Conservation (phyloP, 2,797 vertebrate genomes). For the Australoheros facetus region DNA sequence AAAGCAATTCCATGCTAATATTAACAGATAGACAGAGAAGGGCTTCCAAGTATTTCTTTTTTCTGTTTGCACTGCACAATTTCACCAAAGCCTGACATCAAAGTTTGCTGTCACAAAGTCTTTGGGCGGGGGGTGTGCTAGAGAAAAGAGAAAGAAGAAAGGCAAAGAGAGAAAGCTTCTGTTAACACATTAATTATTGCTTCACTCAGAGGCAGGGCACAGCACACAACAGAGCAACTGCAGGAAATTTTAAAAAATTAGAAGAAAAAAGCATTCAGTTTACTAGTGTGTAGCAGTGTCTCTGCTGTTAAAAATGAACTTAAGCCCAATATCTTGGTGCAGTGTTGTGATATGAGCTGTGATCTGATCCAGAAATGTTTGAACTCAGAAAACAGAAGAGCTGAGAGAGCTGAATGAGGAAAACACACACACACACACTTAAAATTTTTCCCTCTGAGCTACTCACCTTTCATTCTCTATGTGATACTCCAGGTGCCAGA, state of each 20-base stretch:
- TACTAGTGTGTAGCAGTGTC: neutral
- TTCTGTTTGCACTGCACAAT: neutral
- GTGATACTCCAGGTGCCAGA: conserved; percentile 45
- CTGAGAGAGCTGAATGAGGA: conserved; percentile 20
- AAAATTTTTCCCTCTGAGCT: conserved; percentile 37
- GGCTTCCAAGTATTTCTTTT: neutral
- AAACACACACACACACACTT: neutral
- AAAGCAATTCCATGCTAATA: neutral
- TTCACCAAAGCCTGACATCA: conserved; percentile 46
- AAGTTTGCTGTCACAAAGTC: conserved; percentile 48
- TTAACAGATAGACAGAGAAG: neutral
- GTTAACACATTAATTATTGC: conserved; percentile 65
- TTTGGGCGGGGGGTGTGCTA: conserved; percentile 23
- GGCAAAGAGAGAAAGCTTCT: conserved; percentile 15
- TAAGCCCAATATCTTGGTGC: conserved; percentile 20
- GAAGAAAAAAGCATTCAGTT: neutral
- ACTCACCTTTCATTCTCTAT: conserved; percentile 49
- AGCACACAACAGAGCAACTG: conserved; percentile 29
- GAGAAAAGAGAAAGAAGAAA: conserved; percentile 16
- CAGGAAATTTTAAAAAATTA: neutral
- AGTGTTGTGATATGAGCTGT: conserved; percentile 23
- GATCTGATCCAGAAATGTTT: conserved; percentile 28
- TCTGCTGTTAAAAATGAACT: conserved; percentile 44
- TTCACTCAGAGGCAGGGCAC: conserved; percentile 28
- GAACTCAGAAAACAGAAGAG: conserved; percentile 12